Evolutionary conservation across 1,140 invertebrate species (phyloP), one percentile per base, ranked within the genome.

Genomic region (Heliconius melpomene): DNA sequence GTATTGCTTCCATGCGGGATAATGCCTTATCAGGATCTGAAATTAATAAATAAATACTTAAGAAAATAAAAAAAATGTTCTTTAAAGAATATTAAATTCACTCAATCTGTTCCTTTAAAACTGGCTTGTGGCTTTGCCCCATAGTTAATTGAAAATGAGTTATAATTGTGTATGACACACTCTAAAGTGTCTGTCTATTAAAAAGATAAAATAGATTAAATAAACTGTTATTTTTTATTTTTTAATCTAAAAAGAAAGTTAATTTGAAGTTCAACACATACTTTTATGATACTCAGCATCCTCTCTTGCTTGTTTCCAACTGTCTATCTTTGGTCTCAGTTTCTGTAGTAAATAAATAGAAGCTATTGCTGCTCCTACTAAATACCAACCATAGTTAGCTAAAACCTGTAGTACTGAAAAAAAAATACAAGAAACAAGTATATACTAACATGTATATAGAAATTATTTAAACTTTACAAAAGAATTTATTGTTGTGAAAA

Each of bases 231-330:
- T 36, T 36, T 7, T 36, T 36, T 36, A 40, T 40, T 40, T 11
- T 11, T 40, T 40, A 13, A 46, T 13, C 40, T 46, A 13, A 52
- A 52, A 52, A 52, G 5, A 5, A 52, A 52, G 50, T 52, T 20
- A 2, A 20, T 7, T 52, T 52, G 6, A 52, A 20, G 16, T 20
- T 52, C 18, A 7, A 52, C 18, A 26, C 57, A 54, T 26, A 91
- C 91, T 86, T 84, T 91, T 91, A 75, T 93, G 90, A 79, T 92
- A 89, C 32, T 80, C 88, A 6, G 92, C 90, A 74, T 92, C 91
- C 57, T 93, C 88, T 29, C 80, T 78, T 1, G 86, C 87, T 74
- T 89, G 80, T 79, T 79, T 80, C 87, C 87, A 89, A 18, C 73
- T 66, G 8, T 86, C 75, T 0, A 82, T 76, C 3, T 9, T 66